Conservation (phyloP, 2,888 invertebrate species). For the Rhagonycha fulva region DNA sequence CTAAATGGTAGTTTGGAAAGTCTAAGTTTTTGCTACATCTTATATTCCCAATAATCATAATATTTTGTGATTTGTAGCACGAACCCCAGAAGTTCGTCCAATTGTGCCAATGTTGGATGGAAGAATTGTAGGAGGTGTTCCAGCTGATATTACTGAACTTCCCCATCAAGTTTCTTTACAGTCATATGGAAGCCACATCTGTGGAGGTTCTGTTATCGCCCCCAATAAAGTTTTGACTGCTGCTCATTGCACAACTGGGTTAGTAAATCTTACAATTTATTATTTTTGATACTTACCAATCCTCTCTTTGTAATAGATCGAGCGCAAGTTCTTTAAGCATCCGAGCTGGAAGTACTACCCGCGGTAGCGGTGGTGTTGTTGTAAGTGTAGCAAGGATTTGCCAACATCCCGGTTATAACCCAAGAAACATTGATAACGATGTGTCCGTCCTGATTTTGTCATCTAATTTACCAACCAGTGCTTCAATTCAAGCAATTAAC, state of each 20-base stretch:
- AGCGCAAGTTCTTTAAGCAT: not conserved
- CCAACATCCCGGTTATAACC: not conserved
- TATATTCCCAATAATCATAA: not conserved
- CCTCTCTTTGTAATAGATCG: not conserved
- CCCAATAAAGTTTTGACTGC: slow-evolving; percentile 38
- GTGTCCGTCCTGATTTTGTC: not conserved
- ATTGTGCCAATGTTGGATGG: slow-evolving; percentile 25
- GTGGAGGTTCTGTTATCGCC: slow-evolving; percentile 42
- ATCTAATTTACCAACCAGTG: not conserved
- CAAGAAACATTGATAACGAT: not conserved
- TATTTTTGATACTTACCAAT: not conserved
- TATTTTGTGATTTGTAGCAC: not conserved
- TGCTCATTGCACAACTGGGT: slow-evolving; percentile 41
- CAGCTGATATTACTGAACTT: slow-evolving; percentile 36
- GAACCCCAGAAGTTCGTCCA: not conserved
- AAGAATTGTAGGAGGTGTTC: slow-evolving; percentile 41
- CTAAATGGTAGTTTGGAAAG: too few species aligned
- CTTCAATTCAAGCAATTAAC: not conserved
- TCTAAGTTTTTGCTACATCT: not conserved
- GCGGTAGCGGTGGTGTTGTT: not conserved
- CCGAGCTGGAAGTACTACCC: slow-evolving; percentile 3
- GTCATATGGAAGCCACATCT: slow-evolving; percentile 34
- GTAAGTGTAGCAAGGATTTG: not conserved
- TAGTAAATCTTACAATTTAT: not conserved
- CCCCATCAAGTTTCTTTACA: slow-evolving; percentile 42